Conservation (phyloP, 2,888 invertebrate species). For the Cotesia congregata region DNA sequence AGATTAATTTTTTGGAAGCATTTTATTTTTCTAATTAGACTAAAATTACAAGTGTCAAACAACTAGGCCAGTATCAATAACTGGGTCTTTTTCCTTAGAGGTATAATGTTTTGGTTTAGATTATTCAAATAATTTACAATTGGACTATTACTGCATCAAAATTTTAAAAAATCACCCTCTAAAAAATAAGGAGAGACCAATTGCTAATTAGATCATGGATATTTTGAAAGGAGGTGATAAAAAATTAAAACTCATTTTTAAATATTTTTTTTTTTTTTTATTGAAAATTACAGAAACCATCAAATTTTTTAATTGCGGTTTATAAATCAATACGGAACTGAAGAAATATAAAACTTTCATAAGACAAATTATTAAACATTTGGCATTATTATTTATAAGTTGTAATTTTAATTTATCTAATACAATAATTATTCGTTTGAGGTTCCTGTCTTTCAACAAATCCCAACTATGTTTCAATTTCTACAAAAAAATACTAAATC, state of each 20-base stretch:
- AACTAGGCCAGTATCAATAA: no score
- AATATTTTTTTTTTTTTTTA: neutral
- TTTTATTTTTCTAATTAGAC: no score
- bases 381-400: neutral
- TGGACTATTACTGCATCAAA: no score
- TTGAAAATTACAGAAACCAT: slow-evolving; percentile 1
- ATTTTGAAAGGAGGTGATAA: neutral
- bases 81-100: no score
- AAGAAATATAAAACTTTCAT: neutral
- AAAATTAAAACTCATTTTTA: neutral
- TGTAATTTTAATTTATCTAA: neutral
- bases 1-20: no score
- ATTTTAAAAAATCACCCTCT: no score
- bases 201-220: no score
- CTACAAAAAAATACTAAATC: neutral
- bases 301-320: neutral
- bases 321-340: neutral
- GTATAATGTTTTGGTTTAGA: no score
- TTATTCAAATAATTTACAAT: no score
- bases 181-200: no score
- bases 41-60: no score
- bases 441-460: neutral
- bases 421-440: neutral
- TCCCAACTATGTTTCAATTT: neutral
- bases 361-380: neutral